Evolutionary conservation across 2,888 invertebrate genomes (phyloP), one percentile per base, ranked within the genome.

Genomic region (Reticulitermes lucifugus): DNA sequence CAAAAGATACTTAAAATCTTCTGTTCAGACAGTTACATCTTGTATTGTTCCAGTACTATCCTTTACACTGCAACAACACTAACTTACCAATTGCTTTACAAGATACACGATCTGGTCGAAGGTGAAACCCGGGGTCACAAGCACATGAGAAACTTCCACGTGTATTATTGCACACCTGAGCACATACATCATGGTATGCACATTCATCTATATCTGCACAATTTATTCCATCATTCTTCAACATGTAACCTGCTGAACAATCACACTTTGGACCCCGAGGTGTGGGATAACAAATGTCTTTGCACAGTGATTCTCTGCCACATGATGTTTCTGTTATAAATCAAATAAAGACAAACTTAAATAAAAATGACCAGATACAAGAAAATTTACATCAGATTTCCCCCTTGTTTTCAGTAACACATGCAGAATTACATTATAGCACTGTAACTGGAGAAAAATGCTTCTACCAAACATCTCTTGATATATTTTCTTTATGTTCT

Each of bases 161-260:
- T 0, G 89, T 89, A 88, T 95, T 94, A 51, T 89, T 88, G 89
- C 95, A 95, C 6, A 92, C 88, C 88, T 96, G 96, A 6, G 95
- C 93, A 89, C 96, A 96, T 0, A 92, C 90, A 29, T 91, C 90
- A 0, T 91, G 91, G 2, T 89, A 87, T 2, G 89, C 87, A 88
- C 98, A 98, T 90, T 97, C 97, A 88, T 97, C 92, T 0, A 95
- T 91, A 89, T 97, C 96, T 22, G 89, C 89, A 88, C 97, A 97
- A 41, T 91, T 90, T 79, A 89, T 90, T 55, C 92, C 92, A 88
- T 94, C 94, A 0, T 90, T 88, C 2, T 89, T 89, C 60, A 94
- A 89, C 22, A 89, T 89, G 89, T 92, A 95, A 1, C 96, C 96
- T 0, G 88, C 87, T 1, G 90, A 89, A 88, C 97, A 97, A 0